Evolutionary conservation across 2,888 invertebrate species (phyloP).

Genomic region (Drosophila lutescens): DNA sequence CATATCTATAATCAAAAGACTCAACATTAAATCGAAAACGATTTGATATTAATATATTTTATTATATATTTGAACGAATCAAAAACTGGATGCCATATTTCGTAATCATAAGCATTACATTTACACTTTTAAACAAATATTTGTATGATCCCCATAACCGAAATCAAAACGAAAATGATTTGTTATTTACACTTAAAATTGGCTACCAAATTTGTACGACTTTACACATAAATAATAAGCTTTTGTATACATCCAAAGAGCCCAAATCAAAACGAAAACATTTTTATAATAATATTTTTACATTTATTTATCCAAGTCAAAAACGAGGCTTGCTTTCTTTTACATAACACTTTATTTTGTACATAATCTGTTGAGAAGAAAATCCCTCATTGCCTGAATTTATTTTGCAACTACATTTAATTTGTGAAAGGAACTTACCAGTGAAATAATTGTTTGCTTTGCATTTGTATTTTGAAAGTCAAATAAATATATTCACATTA

Average conservation of each 20-base stretch:
- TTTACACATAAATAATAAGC: too few species aligned
- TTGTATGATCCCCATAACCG: too few species aligned
- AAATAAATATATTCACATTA: slow-evolving; percentile 20
- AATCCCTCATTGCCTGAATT: slow-evolving; percentile 11
- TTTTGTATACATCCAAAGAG: background rate
- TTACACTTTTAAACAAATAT: too few species aligned
- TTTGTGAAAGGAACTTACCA: slow-evolving; percentile 23
- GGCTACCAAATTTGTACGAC: background rate
- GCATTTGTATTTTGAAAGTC: slow-evolving; percentile 16
- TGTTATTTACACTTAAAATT: background rate
- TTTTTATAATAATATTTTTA: background rate
- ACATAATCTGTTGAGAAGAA: background rate
- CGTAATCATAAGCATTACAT: background rate
- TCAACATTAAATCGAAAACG: too few species aligned
- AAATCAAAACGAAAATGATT: background rate
- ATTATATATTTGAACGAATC: too few species aligned
- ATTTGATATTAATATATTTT: background rate
- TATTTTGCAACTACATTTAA: slow-evolving; percentile 6
- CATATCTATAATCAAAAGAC: background rate
- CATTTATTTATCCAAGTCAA: background rate
- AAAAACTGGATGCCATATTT: background rate
- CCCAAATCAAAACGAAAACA: background rate
- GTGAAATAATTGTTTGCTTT: slow-evolving; percentile 14
- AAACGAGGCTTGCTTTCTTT: background rate
- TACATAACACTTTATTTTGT: background rate